phyloP scores from a whole-genome alignment of 2,888 invertebrate genomes.

The Callyntrura sp. region DNA sequence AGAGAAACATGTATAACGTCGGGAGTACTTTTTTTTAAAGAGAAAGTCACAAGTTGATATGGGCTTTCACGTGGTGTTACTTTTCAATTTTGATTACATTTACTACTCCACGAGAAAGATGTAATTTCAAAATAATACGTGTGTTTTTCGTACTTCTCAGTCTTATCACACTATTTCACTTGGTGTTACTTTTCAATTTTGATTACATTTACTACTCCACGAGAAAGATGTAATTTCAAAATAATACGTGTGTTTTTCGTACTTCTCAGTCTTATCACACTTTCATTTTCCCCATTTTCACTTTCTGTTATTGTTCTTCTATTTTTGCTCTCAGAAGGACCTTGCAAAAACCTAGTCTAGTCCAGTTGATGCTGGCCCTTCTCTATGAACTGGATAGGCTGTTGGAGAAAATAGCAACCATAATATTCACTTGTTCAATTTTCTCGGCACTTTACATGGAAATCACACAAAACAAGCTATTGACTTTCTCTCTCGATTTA shows the following conservation, averaged over 20 bases:
- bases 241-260: too few relatives aligned
- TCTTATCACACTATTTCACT: background rate
- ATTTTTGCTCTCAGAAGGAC: background rate
- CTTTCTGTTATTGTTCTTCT: background rate
- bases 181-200: too few relatives aligned
- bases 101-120: too few relatives aligned
- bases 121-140: too few relatives aligned
- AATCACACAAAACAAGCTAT: slow-evolving; percentile 2
- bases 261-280: background rate
- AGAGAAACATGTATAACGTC: background rate
- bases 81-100: too few relatives aligned
- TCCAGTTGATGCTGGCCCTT: background rate
- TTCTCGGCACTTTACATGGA: slow-evolving; percentile 21
- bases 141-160: background rate
- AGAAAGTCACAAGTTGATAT: background rate
- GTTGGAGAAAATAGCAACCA: background rate
- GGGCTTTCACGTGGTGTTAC: too few relatives aligned
- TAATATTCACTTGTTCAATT: background rate
- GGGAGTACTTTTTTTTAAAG: too few relatives aligned
- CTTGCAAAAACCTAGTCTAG: background rate
- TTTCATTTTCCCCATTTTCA: background rate
- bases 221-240: too few relatives aligned
- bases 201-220: too few relatives aligned
- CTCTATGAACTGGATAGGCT: too few relatives aligned
- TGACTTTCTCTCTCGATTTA: background rate